Evolutionary conservation across 35 echinoderm and acorn worm species (phyloP).

Genomic region (Nesometra sesokonis): DNA sequence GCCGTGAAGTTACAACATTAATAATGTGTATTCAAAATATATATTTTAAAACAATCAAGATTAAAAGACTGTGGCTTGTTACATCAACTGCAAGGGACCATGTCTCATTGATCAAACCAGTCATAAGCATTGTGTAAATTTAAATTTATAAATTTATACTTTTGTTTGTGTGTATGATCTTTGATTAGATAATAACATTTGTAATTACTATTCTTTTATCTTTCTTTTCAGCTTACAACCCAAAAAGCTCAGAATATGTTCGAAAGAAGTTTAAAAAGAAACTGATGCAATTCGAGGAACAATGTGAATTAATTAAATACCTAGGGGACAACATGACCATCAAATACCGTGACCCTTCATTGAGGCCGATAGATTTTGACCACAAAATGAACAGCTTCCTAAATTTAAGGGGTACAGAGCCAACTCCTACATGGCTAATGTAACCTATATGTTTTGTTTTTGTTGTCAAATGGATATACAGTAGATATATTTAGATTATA

Average conservation of each 20-base stretch:
- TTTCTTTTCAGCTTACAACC: conserved; percentile 74
- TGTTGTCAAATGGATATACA: too few relatives aligned
- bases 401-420: conserved; percentile 58
- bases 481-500: too few relatives aligned
- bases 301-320: conserved; percentile 92
- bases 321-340: conserved; percentile 75
- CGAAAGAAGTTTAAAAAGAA: conserved; percentile 98
- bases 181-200: too few relatives aligned
- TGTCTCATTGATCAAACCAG: too few relatives aligned
- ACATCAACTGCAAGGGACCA: too few relatives aligned
- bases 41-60: too few relatives aligned
- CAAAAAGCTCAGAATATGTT: conserved; percentile 93
- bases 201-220: neutral
- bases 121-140: too few relatives aligned
- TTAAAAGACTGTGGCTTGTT: too few relatives aligned
- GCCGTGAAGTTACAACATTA: too few relatives aligned
- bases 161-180: too few relatives aligned
- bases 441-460: neutral
- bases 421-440: conserved; percentile 23
- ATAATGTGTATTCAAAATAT: too few relatives aligned
- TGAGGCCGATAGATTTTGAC: conserved; percentile 93
- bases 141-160: too few relatives aligned
- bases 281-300: conserved; percentile 82
- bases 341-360: conserved; percentile 33
- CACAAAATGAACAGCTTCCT: conserved; percentile 94